Conservation (phyloP, 2,888 invertebrate genomes). For the Acronicta aceris region DNA sequence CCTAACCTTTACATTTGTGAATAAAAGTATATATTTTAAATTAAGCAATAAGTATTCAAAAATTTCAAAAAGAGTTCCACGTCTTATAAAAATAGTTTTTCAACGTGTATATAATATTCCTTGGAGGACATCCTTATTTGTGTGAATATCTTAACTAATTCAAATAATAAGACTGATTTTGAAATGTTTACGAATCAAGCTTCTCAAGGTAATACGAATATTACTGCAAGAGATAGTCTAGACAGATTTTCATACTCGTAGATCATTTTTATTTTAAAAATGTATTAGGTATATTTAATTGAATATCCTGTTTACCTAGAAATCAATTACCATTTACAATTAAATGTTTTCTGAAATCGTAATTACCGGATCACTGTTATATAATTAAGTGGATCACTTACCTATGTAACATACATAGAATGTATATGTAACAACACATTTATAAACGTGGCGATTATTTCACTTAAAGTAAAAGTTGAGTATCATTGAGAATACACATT, state of each 20-base stretch:
- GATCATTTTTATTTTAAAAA: slow-evolving; percentile 22
- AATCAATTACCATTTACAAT: slow-evolving; percentile 22
- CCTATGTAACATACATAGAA: slow-evolving; percentile 7
- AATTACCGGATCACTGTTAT: slow-evolving; percentile 26
- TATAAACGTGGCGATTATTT: slow-evolving; percentile 16
- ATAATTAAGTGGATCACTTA: slow-evolving; percentile 21
- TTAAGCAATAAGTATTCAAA: not conserved
- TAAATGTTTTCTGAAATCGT: slow-evolving; percentile 31
- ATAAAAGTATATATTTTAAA: slow-evolving; percentile 6
- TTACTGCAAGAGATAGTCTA: slow-evolving; percentile 21
- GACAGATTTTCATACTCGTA: slow-evolving; percentile 16
- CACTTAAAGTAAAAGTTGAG: slow-evolving; percentile 14
- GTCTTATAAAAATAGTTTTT: not conserved
- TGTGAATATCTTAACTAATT: slow-evolving; percentile 8
- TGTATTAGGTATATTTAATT: slow-evolving; percentile 4
- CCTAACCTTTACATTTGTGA: slow-evolving; percentile 22
- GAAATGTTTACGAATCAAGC: slow-evolving; percentile 20
- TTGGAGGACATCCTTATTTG: slow-evolving; percentile 8
- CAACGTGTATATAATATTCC: not conserved
- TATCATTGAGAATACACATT: slow-evolving; percentile 8
- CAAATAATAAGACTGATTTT: slow-evolving; percentile 4
- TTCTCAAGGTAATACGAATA: slow-evolving; percentile 33
- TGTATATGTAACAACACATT: slow-evolving; percentile 5
- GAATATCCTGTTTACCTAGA: slow-evolving; percentile 24
- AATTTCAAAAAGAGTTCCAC: not conserved